Evolutionary conservation across 1,140 invertebrate genomes (phyloP).

Genomic region (Meloidogyne floridensis): DNA sequence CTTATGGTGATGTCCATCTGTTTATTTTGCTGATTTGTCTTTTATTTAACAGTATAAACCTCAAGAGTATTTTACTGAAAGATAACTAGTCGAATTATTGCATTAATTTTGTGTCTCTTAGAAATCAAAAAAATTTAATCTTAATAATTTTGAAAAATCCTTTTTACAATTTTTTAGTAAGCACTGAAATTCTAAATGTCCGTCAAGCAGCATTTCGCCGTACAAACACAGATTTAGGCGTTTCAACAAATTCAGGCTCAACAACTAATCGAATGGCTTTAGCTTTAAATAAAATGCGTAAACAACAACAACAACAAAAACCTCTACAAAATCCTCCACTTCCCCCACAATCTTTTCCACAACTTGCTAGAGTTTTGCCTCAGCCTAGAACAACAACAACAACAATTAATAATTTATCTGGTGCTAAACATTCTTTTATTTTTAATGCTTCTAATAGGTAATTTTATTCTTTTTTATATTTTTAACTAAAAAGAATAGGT

Average conservation of each 20-base stretch:
- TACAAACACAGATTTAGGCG: conserved; percentile 43
- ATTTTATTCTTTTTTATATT: neutral
- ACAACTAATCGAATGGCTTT: neutral
- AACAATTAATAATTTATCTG: conserved; percentile 13
- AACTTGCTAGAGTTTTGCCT: conserved; percentile 23
- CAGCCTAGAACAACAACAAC: conserved; percentile 22
- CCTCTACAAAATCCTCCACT: neutral
- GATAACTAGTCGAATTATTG: no score
- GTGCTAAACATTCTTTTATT: neutral
- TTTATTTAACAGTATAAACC: no score
- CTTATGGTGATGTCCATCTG: no score
- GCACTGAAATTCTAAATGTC: conserved; percentile 25
- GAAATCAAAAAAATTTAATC: no score
- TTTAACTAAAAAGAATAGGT: no score
- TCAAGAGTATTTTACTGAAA: no score
- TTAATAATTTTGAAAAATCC: no score
- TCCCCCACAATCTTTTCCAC: conserved; percentile 19
- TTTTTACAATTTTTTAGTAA: conserved; percentile 33
- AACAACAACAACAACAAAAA: conserved; percentile 18
- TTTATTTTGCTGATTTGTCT: no score
- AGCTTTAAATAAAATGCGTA: conserved; percentile 12
- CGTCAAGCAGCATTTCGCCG: conserved; percentile 42
- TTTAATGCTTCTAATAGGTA: neutral
- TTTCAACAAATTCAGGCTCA: neutral
- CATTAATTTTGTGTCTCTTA: no score